Evolutionary conservation across 2,888 invertebrate species (phyloP), one percentile per base, ranked within the genome.

Genomic region (Lasioglossum marginatum): DNA sequence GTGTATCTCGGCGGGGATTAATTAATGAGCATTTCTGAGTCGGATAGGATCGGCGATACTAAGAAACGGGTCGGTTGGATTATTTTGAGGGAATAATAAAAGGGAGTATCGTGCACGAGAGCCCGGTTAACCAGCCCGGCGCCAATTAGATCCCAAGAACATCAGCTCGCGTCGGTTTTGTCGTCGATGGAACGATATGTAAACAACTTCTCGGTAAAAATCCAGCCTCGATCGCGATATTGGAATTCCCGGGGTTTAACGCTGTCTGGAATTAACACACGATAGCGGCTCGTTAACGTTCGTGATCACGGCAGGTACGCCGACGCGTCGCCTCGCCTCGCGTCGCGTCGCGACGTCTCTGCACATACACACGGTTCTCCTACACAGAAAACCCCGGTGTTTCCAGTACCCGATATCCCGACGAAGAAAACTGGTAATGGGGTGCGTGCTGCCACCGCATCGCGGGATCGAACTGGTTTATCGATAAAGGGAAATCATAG

Each of bases 391-490:
- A 87, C 48, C 73, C 37, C 68, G 68, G 68, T 70, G 73, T 70
- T 48, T 57, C 60, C 57, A 52, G 71, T 34, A 37, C 27, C 63
- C 81, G 70, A 90, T 86, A 52, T n/a, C n/a, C 79, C 77, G 77
- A 12, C 83, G 76, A 80, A 74, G 89, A 78, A 79, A 79, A 79
- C 63, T 40, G 74, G 66, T 81, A 81, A 76, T 72, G 27, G 82
- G 43, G 79, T 68, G 70, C 83, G 81, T 74, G 68, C 77, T 72
- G 60, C 68, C 48, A 79, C 37, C 78, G 37, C 57, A 52, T 52
- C 52, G 52, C 52, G 52, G 1, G 75, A 91, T 90, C 87, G 91
- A 91, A 91, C 88, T 90, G 84, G 86, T 90, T 90, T 88, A 91
- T 90, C 86, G 90, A 91, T 87, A 87, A 90, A 81, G 77, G 82